Base-by-base conservation (phyloP, 2,113 vertebrate genomes). In the Ploceus nigricollis region DNA sequence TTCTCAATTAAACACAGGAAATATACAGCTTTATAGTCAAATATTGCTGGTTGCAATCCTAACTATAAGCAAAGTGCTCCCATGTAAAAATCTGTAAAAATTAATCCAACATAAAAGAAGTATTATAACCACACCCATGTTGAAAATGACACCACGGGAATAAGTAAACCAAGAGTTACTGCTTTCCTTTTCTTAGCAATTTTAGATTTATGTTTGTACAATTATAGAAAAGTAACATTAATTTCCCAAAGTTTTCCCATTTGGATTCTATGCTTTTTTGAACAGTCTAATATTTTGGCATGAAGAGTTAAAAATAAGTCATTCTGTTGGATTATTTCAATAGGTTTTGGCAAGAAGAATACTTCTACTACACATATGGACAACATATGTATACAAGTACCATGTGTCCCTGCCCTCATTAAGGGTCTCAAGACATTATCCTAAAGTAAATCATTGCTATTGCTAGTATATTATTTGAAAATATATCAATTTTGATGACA, bases 61-160 rank as follows among this genome's bases (percentile, higher is more conserved):
- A 78, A 82, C 23, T 64, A 27, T 78, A 77, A 83, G 51, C 39
- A 63, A 90, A 45, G 24, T 83, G 20, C 5, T 72, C 69, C 57
- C 45, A 76, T 31, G n/a, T 35, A 91, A 93, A 60, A 57, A 86
- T 69, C 17, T 51, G 45, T 63, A 94, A 85, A 90, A 96, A 50
- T 6, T 1, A 88, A 86, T 82, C 27, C 90, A 84, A 48, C 40
- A 50, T 44, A 61, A 70, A 75, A 76, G 63, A 85, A 2, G 20
- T n/a, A 60, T 81, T 94, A 94, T 60, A 91, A 90, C 68, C 82
- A 80, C 77, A 94, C 54, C 78, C 87, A 63, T 56, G 42, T 28
- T 73, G 58, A 88, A 84, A 91, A 89, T 72, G 3, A 61, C 65
- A 60, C 37, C 58, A 93, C 81, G 78, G 51, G 66, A 93, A 76